Conservation (phyloP, 2,797 vertebrate genomes). For the Decapterus maruadsi region DNA sequence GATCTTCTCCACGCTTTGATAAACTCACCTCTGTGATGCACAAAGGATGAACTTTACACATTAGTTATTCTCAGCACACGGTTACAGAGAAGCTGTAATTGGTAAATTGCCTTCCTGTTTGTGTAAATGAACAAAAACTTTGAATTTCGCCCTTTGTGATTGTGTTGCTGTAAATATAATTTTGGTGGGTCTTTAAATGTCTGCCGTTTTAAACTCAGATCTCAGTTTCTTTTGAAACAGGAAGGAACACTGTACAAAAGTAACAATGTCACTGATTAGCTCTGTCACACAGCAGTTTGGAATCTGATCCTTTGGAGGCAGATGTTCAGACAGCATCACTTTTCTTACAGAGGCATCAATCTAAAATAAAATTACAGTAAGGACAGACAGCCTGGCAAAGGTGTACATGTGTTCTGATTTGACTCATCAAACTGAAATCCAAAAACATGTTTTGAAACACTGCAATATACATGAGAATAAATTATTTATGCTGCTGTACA, state of each 20-base stretch:
- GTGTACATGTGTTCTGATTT: slow-evolving; percentile 72
- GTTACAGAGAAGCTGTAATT: slow-evolving; percentile 53
- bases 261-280: slow-evolving; percentile 13
- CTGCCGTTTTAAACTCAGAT: not conserved
- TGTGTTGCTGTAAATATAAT: slow-evolving; percentile 17
- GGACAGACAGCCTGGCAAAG: slow-evolving; percentile 66
- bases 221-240: slow-evolving; percentile 6
- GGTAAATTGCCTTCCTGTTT: slow-evolving; percentile 60
- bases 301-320: slow-evolving; percentile 29
- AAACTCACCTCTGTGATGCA: slow-evolving; percentile 22
- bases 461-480: slow-evolving; percentile 91
- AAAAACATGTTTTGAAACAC: slow-evolving; percentile 84
- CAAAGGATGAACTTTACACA: slow-evolving; percentile 9
- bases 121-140: slow-evolving; percentile 51
- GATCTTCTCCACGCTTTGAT: slow-evolving; percentile 7
- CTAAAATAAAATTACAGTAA: slow-evolving; percentile 45
- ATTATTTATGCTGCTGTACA: slow-evolving; percentile 91
- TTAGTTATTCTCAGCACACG: slow-evolving; percentile 43
- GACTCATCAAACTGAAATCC: slow-evolving; percentile 78
- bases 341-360: slow-evolving; percentile 37
- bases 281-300: not conserved
- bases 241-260: not conserved
- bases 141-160: slow-evolving; percentile 55
- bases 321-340: slow-evolving; percentile 36
- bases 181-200: slow-evolving; percentile 17